Conservation (phyloP, 2,113 vertebrate genomes). For the Pantherophis guttatus region DNA sequence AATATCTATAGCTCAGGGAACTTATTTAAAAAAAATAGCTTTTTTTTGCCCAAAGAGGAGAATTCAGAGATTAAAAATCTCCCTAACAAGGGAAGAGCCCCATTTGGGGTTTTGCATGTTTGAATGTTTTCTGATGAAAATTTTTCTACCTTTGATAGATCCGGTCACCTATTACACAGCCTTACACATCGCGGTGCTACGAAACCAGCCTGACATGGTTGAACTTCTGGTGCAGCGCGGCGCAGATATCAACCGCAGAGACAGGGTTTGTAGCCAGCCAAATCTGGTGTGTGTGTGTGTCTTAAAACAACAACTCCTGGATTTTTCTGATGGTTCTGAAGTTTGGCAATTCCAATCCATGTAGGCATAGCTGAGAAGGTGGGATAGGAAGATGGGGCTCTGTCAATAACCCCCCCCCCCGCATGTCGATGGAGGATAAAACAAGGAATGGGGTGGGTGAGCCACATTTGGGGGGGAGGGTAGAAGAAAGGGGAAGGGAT, state of each 20-base stretch:
- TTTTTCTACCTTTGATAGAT: constrained; percentile 65
- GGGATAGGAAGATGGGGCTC: background rate
- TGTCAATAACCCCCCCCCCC: background rate
- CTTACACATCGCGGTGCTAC: constrained; percentile 85
- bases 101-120: background rate
- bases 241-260: constrained; percentile 85
- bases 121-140: background rate
- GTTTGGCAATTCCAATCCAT: background rate
- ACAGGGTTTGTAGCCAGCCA: constrained; percentile 71
- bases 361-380: background rate
- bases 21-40: background rate
- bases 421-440: background rate
- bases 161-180: constrained; percentile 92
- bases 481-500: background rate
- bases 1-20: too few species aligned
- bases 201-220: constrained; percentile 81
- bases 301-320: background rate
- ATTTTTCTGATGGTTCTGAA: too few species aligned
- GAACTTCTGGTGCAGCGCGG: constrained; percentile 78
- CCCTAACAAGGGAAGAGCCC: background rate
- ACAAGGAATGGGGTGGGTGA: background rate
- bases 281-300: background rate
- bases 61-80: background rate
- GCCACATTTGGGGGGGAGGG: too few species aligned
- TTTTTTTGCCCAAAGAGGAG: background rate